Base-by-base conservation (phyloP, 1,140 invertebrate species). In the Aphaenogaster ashmeadi region DNA sequence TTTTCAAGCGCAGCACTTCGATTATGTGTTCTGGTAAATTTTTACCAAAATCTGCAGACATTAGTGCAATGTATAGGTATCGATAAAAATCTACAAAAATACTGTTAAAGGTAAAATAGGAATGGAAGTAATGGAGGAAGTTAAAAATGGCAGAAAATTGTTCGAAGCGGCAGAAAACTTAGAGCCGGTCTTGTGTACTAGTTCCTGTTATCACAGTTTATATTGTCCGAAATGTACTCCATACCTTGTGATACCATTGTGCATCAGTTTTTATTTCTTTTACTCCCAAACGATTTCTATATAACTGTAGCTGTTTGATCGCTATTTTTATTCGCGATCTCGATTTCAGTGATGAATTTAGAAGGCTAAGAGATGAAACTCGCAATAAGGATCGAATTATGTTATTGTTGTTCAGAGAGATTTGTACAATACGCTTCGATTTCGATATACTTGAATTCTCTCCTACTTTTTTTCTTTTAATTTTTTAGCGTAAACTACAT, bases 341-440 rank as follows among this genome's bases (percentile, higher is more conserved):
- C 52, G 1, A 83, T 87, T 87, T 81, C 84, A 77, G 64, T 84
- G 74, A 79, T 72, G 83, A 88, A 71, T 79, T 83, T 74, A 52
- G 47, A 83, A 58, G 11, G 67, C 21, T 11, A 69, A 67, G 52
- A 86, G 64, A 47, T 60, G 69, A 72, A 83, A 62, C 11, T 56
- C 47, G 58, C 62, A 36, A 58, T 38, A 50, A 74, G 71, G 71
- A 71, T 11, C 15, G 33, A 15, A 50, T 38, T 56, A 58, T 7
- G 21, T 90, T 87, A 58, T 89, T 80, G 75, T 88, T 77, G 21
- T 33, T 86, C 33, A 60, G 47, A 77, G 50, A 69, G 60, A 87
- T 86, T 91, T 91, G 72, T 90, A 87, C 78, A 90, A 64, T 41
- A 62, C 66, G 69, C 11, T 54, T 71, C 47, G 74, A 86, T 81